Percentiles rank a stretch among this genome's conserved stretches.
Evolutionary conservation across 2,113 vertebrate species (phyloP).

Genomic region (Naja naja): DNA sequence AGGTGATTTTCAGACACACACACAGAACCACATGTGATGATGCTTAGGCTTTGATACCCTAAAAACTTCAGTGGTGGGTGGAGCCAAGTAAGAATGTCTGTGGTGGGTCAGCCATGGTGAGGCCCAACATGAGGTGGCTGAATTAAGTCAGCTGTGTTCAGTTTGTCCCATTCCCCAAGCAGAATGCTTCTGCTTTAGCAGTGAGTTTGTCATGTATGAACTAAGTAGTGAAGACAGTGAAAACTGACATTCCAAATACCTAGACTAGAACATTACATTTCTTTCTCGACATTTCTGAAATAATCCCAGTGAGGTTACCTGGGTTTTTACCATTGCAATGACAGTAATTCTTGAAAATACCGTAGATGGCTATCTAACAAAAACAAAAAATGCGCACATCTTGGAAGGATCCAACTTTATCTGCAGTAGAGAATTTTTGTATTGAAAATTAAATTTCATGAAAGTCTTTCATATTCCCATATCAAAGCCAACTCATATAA

Average conservation of each 20-base stretch:
- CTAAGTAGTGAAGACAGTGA: background rate
- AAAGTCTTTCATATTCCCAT: background rate
- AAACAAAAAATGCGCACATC: background rate
- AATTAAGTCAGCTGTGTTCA: background rate
- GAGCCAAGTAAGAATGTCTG: background rate
- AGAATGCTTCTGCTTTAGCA: background rate
- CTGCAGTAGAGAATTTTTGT: background rate
- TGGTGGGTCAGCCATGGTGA: background rate
- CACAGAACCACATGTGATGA: background rate
- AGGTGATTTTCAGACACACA: background rate
- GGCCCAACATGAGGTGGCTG: background rate
- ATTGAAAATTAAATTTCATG: background rate
- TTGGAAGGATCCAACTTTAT: background rate
- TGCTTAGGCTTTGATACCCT: background rate
- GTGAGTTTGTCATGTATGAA: background rate
- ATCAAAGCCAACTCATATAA: background rate
- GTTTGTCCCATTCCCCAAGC: background rate
- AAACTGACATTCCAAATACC: background rate
- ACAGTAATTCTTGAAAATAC: background rate
- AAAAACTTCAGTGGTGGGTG: background rate
- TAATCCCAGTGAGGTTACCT: background rate
- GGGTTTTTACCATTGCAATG: background rate
- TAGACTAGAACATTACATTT: background rate
- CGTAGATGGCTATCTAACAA: background rate
- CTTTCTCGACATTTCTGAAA: background rate